Evolutionary conservation across 2,888 invertebrate genomes (phyloP), one percentile per base, ranked within the genome.

Genomic region (Lobophora halterata): DNA sequence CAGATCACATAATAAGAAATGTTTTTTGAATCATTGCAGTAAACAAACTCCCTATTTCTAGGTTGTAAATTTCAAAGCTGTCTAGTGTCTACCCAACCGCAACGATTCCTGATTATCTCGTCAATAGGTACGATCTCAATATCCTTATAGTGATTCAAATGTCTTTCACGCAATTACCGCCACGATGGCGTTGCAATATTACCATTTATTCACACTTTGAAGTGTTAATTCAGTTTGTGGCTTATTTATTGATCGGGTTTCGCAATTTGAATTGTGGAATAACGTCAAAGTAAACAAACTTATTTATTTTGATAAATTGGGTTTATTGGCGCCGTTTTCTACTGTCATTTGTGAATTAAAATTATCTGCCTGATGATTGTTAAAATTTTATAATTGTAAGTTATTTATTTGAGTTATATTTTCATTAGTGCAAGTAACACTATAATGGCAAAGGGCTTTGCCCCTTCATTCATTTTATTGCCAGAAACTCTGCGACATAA

Each of bases 191-290:
- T 64, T 65, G 61, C 61, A 58, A 63, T 63, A 70, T 67, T 58
- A 62, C 58, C 57, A 60, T 69, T 71, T 59, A 66, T 66, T 65
- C 61, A 64, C 65, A 68, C 61, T 55, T 58, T 46, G 49, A 63
- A 60, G 70, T 67, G 73, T 72, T 71, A 71, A 78, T 75, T 71
- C 65, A 63, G 65, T 65, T 62, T 58, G 58, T 49, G 58, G 60
- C 58, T 55, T 70, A 71, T 72, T 71, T 67, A 71, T 67, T 46
- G 58, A 61, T 58, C 69, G 10, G 52, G 64, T 67, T 41, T 64
- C 56, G 61, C 55, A 65, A 65, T 65, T 67, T 55, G 30, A 55
- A 60, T 55, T 55, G 46, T 19, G 58, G 61, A 67, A 66, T 65
- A 64, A 58, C 55, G 62, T 65, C 54, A 62, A 63, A 54, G 58